Evolutionary conservation across 1,140 invertebrate species (phyloP).

Genomic region (Penaeus chinensis): DNA sequence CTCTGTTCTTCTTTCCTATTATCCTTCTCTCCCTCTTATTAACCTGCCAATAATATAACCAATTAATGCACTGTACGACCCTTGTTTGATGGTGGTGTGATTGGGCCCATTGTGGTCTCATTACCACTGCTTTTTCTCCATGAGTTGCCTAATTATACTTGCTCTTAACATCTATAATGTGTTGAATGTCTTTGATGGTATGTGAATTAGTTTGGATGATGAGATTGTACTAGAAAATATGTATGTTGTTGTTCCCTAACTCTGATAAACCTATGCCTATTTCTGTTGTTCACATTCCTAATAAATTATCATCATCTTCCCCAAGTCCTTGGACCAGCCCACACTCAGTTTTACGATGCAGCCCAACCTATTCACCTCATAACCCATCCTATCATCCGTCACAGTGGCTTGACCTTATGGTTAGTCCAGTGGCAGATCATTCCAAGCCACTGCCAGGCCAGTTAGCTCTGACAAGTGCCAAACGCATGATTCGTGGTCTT

Average conservation of each 20-base stretch:
- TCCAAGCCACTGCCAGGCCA: constrained; percentile 8
- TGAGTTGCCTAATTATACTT: no score
- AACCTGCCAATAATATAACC: no score
- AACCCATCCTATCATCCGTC: constrained; percentile 8
- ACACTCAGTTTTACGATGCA: background rate
- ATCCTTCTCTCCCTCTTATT: no score
- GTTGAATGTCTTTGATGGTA: no score
- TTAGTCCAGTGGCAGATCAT: constrained; percentile 15
- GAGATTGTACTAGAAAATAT: constrained; percentile 52
- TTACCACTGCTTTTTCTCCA: no score
- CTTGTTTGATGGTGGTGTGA: no score
- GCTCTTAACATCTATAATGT: no score
- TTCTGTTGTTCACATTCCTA: constrained; percentile 49
- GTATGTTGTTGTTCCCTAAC: constrained; percentile 35
- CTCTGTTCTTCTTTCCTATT: no score
- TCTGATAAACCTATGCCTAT: constrained; percentile 44
- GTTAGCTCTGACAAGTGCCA: constrained; percentile 22
- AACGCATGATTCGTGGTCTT: constrained; percentile 38
- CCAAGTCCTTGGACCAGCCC: constrained; percentile 7
- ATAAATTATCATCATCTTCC: constrained; percentile 13
- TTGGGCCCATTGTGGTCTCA: no score
- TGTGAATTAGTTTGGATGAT: constrained; percentile 25
- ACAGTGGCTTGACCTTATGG: constrained; percentile 57
- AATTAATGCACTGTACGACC: no score
- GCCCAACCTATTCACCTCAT: background rate